phyloP scores from a whole-genome alignment of 2,888 invertebrate genomes.

The Protophormia terraenovae region DNA sequence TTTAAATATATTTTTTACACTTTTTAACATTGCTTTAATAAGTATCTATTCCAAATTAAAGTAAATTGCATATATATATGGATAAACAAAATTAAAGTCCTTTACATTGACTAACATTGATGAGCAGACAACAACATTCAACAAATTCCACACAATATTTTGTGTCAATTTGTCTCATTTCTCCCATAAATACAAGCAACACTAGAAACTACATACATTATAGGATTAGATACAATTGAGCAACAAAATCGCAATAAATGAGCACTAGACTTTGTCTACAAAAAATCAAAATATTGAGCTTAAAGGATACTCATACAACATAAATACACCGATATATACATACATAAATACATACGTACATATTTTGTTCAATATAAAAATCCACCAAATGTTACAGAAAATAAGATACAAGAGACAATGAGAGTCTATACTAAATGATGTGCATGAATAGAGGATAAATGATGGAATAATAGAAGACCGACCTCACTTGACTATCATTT shows the following conservation, averaged over 20 bases:
- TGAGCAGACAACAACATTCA: conserved; percentile 42
- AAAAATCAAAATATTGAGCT: conserved; percentile 44
- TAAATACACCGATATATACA: not conserved
- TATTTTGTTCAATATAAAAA: conserved; percentile 40
- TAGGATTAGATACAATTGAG: conserved; percentile 61
- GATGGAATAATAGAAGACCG: not conserved
- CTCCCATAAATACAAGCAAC: conserved; percentile 13
- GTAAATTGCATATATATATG: too few species aligned
- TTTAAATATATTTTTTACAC: too few species aligned
- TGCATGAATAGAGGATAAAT: not conserved
- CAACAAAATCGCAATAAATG: conserved; percentile 61
- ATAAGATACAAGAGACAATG: not conserved
- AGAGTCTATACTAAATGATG: conserved; percentile 19
- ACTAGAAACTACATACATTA: conserved; percentile 47
- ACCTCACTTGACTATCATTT: conserved; percentile 17
- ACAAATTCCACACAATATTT: conserved; percentile 43
- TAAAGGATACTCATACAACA: not conserved
- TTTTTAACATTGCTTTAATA: too few species aligned
- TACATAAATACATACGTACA: not conserved
- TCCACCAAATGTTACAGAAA: conserved; percentile 42
- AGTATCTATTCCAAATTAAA: too few species aligned
- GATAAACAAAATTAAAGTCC: too few species aligned
- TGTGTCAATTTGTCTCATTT: not conserved
- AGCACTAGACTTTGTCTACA: conserved; percentile 51
- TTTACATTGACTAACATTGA: conserved; percentile 41